These are phyloP conservation scores for Sturmia bella DNA, from an alignment of 2,888 invertebrate species.

Conservation along the genomic window DNA sequence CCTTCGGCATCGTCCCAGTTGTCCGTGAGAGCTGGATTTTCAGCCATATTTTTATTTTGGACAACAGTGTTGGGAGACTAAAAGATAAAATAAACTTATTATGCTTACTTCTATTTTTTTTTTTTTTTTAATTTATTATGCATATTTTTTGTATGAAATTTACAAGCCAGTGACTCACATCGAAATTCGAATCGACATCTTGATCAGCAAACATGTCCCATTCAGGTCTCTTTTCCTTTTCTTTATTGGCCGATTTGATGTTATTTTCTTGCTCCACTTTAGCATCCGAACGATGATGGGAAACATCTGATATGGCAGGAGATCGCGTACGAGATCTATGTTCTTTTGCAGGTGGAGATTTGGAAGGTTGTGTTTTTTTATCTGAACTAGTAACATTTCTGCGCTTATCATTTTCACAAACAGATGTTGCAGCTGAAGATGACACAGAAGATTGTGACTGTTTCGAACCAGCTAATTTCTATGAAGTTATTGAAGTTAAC, in stretches of 20 bases:
- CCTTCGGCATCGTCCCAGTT: constrained; percentile 99
- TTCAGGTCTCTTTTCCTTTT: constrained; percentile 83
- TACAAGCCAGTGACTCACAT: constrained; percentile 83
- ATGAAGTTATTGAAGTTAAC: constrained; percentile 25
- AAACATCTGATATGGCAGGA: constrained; percentile 53
- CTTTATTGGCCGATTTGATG: constrained; percentile 65
- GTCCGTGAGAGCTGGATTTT: constrained; percentile 96
- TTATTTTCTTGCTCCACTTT: constrained; percentile 59
- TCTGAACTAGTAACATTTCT: constrained; percentile 20
- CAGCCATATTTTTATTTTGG: constrained; percentile 83
- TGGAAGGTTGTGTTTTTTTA: constrained; percentile 19
- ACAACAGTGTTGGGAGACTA: constrained; percentile 87
- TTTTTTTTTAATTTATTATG: neutral
- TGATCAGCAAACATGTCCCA: constrained; percentile 98
- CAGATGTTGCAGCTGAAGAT: constrained; percentile 20
- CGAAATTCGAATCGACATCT: constrained; percentile 88
- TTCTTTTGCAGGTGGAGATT: constrained; percentile 35
- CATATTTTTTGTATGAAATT: constrained; percentile 69
- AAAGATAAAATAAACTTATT: constrained; percentile 9
- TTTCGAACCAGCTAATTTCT: constrained; percentile 62
- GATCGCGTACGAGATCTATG: constrained; percentile 58
- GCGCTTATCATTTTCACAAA: constrained; percentile 21
- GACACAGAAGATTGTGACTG: constrained; percentile 9
- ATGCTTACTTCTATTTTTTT: constrained; percentile 1
- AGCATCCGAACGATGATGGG: constrained; percentile 32